phyloP scores from a whole-genome alignment of 1,140 invertebrate species.

The Telenomus remus region DNA sequence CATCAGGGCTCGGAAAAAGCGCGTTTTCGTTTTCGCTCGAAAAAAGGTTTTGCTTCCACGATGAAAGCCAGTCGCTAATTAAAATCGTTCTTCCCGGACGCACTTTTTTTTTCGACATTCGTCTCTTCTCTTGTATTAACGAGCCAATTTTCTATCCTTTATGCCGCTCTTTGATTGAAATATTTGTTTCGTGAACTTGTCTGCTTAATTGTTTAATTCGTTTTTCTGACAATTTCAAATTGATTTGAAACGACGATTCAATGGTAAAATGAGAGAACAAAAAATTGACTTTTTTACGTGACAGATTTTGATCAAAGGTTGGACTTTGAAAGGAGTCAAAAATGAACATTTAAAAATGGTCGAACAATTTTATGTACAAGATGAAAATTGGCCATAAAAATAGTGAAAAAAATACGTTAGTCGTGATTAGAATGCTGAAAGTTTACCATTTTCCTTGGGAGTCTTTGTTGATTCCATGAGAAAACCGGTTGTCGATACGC shows the following conservation, averaged over 20 bases:
- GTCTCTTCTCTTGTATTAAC: slow-evolving; percentile 13
- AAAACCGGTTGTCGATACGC: slow-evolving; percentile 60
- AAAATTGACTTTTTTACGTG: too few relatives aligned
- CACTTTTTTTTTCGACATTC: slow-evolving; percentile 2
- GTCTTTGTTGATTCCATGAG: slow-evolving; percentile 40
- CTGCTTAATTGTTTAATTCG: too few relatives aligned
- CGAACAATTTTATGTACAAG: too few relatives aligned
- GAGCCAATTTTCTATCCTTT: slow-evolving; percentile 10
- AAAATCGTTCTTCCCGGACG: slow-evolving; percentile 24
- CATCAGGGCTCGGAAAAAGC: slow-evolving; percentile 10
- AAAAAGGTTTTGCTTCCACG: background rate
- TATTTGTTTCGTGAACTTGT: background rate
- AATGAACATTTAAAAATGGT: too few relatives aligned
- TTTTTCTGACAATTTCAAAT: too few relatives aligned
- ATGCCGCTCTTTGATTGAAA: background rate
- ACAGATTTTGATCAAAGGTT: too few relatives aligned
- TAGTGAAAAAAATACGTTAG: slow-evolving; percentile 22
- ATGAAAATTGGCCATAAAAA: slow-evolving; percentile 13
- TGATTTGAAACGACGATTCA: too few relatives aligned
- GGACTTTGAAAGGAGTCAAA: too few relatives aligned
- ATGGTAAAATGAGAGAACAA: too few relatives aligned
- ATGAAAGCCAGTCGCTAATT: slow-evolving; percentile 25
- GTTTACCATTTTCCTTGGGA: slow-evolving; percentile 44
- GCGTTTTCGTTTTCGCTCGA: slow-evolving; percentile 32
- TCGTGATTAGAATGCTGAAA: slow-evolving; percentile 48